Percentiles rank a stretch among this genome's conserved stretches.
Evolutionary conservation across 2,888 invertebrate species (phyloP).

Genomic region (Octodonta nipae): DNA sequence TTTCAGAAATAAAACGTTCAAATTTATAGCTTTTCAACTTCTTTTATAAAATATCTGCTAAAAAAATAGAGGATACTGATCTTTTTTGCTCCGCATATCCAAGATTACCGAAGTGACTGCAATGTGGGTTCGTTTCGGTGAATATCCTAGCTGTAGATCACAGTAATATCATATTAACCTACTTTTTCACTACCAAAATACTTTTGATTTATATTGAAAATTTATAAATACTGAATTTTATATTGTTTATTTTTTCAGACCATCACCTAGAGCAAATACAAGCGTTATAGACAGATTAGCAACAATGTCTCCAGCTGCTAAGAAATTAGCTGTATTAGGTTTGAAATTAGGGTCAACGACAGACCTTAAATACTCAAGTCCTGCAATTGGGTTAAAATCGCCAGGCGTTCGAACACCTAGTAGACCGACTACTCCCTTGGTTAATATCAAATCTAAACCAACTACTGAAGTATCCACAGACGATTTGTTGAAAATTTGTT

Average conservation of each 20-base stretch:
- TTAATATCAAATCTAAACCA: constrained; percentile 36
- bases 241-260: constrained; percentile 27
- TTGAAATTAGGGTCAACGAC: constrained; percentile 32
- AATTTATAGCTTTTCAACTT: too few relatives aligned
- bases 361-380: constrained; percentile 39
- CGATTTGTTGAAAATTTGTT: constrained; percentile 67
- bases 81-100: too few relatives aligned
- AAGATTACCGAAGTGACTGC: too few relatives aligned
- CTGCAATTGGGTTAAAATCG: constrained; percentile 35
- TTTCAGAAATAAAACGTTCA: too few relatives aligned
- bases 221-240: too few relatives aligned
- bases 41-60: too few relatives aligned
- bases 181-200: not conserved
- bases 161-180: too few relatives aligned
- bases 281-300: constrained; percentile 67
- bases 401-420: constrained; percentile 18
- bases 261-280: constrained; percentile 38
- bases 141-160: too few relatives aligned
- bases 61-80: too few relatives aligned
- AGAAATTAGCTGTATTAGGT: constrained; percentile 63
- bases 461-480: constrained; percentile 53
- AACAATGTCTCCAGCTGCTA: constrained; percentile 91
- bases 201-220: too few relatives aligned
- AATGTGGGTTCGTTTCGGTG: too few relatives aligned
- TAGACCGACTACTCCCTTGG: constrained; percentile 34